These are phyloP conservation scores for Ailurus styani DNA, from an alignment of 2,113 vertebrate genomes.

Conservation along the genomic window DNA sequence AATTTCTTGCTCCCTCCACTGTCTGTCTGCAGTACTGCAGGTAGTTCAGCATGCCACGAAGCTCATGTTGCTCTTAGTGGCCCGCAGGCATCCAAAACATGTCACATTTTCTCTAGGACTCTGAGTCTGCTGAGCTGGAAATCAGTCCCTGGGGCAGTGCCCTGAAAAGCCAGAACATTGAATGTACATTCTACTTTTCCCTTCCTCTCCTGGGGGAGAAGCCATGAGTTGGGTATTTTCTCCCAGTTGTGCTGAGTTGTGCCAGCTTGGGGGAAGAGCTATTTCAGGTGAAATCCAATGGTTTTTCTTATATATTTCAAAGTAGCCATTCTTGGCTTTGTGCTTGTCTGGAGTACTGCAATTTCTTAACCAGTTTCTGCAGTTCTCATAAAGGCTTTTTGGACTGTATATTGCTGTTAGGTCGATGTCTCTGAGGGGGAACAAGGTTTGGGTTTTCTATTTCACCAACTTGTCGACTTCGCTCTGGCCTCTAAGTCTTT, in stretches of 20 bases:
- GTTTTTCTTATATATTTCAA: not conserved
- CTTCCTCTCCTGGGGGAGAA: not conserved
- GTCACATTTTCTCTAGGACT: not conserved
- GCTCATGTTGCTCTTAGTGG: not conserved
- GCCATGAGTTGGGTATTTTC: not conserved
- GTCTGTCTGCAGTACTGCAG: not conserved
- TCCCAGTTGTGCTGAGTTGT: not conserved
- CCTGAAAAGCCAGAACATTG: not conserved
- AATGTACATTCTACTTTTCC: not conserved
- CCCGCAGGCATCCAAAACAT: not conserved
- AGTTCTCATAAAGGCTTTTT: not conserved
- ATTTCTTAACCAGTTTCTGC: not conserved
- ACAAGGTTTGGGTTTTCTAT: not conserved
- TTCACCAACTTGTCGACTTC: not conserved
- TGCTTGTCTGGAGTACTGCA: not conserved
- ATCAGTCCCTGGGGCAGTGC: not conserved
- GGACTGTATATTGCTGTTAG: not conserved
- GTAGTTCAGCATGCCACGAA: not conserved
- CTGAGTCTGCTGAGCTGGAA: not conserved
- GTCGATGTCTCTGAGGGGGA: not conserved
- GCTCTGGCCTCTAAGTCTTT: not conserved
- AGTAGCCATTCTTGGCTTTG: not conserved
- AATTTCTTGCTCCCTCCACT: not conserved
- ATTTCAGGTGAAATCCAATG: not conserved
- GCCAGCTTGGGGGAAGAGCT: not conserved